Base-by-base conservation (phyloP, 2,888 invertebrate species). In the Copidosoma aretas region DNA sequence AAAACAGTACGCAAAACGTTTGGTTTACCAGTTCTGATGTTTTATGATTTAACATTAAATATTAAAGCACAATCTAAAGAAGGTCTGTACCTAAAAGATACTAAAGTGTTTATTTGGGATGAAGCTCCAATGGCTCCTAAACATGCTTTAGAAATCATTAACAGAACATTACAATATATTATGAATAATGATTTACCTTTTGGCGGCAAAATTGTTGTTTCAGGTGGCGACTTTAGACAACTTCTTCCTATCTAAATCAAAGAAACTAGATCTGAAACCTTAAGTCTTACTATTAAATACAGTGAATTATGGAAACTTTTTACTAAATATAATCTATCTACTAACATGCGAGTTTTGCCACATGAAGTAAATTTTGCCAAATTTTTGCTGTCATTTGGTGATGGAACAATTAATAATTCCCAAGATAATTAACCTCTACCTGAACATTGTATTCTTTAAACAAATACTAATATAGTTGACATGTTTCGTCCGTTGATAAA, bases 161-260 rank as follows among this genome's bases (percentile, higher is more conserved):
- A 76, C 60, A 46, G 71, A 59, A 67, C 70, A 12, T 62, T 76
- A 49, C 66, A 71, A 63, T 73, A 76, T 59, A 66, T 76, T 1
- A 76, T 73, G 71, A 52, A 73, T 43, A 74, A 73, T 54, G 53
- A 74, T 64, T 41, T 24, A 49, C 72, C 67, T 12, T 77, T 77
- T 64, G 75, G 76, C 52, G 74, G 75, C 17, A 75, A 76, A 66
- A 66, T 71, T 21, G 15, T 74, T 0, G 57, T 73, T 24, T 68
- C 72, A 32, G 32, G 32, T 32, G 32, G 32, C 32, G 3, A 32
- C 32, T 32, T 32, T 32, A 32, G 8, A 8, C 70, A 72, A 59
- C 21, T 65, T 15, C 25, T 64, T 3, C 64, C 64, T 3, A 32
- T 67, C 10, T 51, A 58, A 58, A 15, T 49, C 2, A 39, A 22